Percentiles rank a stretch among this genome's conserved stretches.
Evolutionary conservation across 2,888 invertebrate genomes (phyloP).

Genomic region (Amiota minor): DNA sequence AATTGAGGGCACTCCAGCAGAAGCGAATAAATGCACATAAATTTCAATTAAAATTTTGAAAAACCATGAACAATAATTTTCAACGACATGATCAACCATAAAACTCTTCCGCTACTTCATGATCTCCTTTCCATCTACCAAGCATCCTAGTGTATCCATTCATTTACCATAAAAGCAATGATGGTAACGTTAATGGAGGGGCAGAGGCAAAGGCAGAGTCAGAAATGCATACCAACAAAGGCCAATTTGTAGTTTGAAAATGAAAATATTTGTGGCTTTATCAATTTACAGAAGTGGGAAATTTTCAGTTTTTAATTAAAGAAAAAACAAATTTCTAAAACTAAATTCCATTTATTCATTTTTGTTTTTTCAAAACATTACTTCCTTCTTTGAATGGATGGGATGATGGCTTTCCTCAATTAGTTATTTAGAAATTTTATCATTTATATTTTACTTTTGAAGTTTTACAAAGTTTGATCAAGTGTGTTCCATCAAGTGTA

Average conservation of each 20-base stretch:
- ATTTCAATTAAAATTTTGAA: conserved; percentile 64
- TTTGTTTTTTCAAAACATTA: not conserved
- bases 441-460: not conserved
- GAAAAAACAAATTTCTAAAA: conserved; percentile 42
- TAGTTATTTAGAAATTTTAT: not conserved
- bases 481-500: conserved; percentile 16
- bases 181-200: no score
- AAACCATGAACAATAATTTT: conserved; percentile 61
- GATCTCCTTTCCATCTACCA: no score
- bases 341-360: not conserved
- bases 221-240: conserved; percentile 62
- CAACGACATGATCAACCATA: conserved; percentile 24
- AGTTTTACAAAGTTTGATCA: conserved; percentile 8
- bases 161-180: not conserved
- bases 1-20: conserved; percentile 9
- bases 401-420: not conserved
- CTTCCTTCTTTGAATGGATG: no score
- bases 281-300: conserved; percentile 9
- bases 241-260: conserved; percentile 35
- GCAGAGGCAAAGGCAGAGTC: conserved; percentile 38
- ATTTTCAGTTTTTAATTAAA: conserved; percentile 54
- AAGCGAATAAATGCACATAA: conserved; percentile 54
- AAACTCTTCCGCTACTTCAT: conserved; percentile 4
- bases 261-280: conserved; percentile 26
- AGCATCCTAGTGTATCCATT: not conserved